Conservation (phyloP, 2,113 vertebrate genomes). For the Carollia perspicillata region DNA sequence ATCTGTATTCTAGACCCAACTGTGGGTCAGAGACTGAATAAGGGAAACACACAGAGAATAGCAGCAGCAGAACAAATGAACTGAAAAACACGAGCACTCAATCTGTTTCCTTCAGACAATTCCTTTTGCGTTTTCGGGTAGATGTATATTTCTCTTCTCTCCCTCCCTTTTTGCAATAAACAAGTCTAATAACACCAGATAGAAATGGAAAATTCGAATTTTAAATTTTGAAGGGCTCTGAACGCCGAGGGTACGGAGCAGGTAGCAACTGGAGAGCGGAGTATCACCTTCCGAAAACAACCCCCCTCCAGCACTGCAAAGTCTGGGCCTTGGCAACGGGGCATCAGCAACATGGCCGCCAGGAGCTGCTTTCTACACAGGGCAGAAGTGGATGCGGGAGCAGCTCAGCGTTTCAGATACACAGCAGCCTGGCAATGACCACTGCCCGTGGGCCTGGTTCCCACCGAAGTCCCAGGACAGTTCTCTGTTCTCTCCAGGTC, state of each 20-base stretch:
- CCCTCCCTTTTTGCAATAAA: neutral
- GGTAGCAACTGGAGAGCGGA: neutral
- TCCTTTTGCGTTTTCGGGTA: neutral
- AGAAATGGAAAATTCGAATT: neutral
- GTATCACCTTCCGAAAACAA: neutral
- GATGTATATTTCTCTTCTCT: neutral
- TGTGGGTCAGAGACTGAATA: slow-evolving; percentile 17
- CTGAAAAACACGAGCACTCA: slow-evolving; percentile 16
- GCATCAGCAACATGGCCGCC: neutral
- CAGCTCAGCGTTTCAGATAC: neutral
- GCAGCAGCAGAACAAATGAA: slow-evolving; percentile 3
- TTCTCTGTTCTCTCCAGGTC: neutral
- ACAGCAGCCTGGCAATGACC: neutral
- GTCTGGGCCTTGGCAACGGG: neutral
- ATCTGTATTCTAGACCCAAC: slow-evolving; percentile 56
- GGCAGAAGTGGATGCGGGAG: fast-evolving
- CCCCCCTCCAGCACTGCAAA: neutral
- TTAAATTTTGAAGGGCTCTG: neutral
- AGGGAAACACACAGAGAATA: slow-evolving; percentile 48
- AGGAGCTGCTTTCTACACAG: neutral
- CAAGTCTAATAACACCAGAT: neutral
- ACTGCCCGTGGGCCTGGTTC: too few relatives aligned
- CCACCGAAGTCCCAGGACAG: neutral
- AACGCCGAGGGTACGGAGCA: neutral
- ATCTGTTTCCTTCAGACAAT: neutral